Base-by-base conservation (phyloP, 2,888 invertebrate species). In the Drosophila kuntzei region DNA sequence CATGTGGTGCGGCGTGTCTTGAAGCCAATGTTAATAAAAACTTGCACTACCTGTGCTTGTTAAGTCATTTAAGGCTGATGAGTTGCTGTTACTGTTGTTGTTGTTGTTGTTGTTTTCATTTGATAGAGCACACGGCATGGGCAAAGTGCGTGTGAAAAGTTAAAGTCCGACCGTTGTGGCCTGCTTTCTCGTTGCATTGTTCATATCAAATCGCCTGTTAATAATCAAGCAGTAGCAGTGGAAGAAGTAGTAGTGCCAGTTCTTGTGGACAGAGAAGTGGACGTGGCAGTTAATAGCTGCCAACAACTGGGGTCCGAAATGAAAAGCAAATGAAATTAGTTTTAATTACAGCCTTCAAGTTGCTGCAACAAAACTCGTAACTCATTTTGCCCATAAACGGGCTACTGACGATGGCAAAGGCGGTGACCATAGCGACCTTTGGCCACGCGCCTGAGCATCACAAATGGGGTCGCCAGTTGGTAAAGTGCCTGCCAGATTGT, bases 261-360 rank as follows among this genome's bases (percentile, higher is more conserved):
- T 8, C 16, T 32, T 12, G 25, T 3, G 34, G 37, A 9, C 20
- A 41, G 16, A 18, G 37, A 18, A 49, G 41, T 18, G 43, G 36
- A 32, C 32, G n/a, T 55, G 46, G 49, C 74, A 68, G 63, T 59
- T 55, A 53, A 59, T 54, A 36, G 36, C 58, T 50, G 57, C n/a
- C 59, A 60, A 22, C 62, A 57, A 46, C 50, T 59, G 43, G 20
- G 46, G 14, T 20, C 34, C 50, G 43, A 73, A 88, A 76, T 86
- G 80, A 80, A 73, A 83, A 74, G 84, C 78, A 87, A 83, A 83
- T 83, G 84, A 83, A 83, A 83, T 89, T 89, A 89, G 89, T 89
- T 83, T 83, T 83, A 83, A 83, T 83, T 83, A 89, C 84, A 76
- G 77, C 71, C 87, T 76, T 87, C 84, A 86, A 82, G 87, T 86